Evolutionary conservation across 2,888 invertebrate genomes (phyloP), one percentile per base, ranked within the genome.

Genomic region (Tipula lateralis): DNA sequence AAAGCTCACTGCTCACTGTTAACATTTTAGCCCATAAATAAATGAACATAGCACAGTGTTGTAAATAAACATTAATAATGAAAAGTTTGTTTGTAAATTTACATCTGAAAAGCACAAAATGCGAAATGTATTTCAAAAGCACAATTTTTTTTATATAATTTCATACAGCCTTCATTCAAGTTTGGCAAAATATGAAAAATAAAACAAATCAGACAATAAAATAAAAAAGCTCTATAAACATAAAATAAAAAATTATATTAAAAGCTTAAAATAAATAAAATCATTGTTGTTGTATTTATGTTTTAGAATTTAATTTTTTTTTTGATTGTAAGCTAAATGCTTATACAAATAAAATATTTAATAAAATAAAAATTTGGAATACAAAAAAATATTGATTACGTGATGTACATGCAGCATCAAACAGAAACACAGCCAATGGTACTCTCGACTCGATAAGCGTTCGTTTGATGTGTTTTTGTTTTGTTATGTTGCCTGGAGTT

Each of bases 341-440:
- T 44, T 44, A 44, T 66, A 66, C 66, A 66, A 66, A 66, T 66
- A 66, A 66, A 66, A 66, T 12, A 66, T 66, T 66, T 66, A 66
- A 24, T 66, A 66, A 66, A 19, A 66, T 66, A 24, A 66, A 44
- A 44, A n/a, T 44, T 19, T 12, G 19, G 19, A 66, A 66, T 66
- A 66, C 7, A 44, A 24, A 66, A 44, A 66, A 24, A 24, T 66
- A 66, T 66, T 24, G 66, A 24, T 24, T 66, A 24, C 24, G 24
- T 24, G 24, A 24, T 9, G 12, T 44, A n/a, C n/a, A 13, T 44
- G 16, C 2, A 9, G 12, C 24, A 24, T 19, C 66, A 19, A 66
- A 66, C 24, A 66, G 6, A 19, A 24, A 66, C 9, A 24, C 1
- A 24, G 5, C 44, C 66, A 24, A 24, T 66, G 66, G 24, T 12